phyloP scores from a whole-genome alignment of 37 sponge, comb jelly and placozoan species.

The Eunapius fragilis region DNA sequence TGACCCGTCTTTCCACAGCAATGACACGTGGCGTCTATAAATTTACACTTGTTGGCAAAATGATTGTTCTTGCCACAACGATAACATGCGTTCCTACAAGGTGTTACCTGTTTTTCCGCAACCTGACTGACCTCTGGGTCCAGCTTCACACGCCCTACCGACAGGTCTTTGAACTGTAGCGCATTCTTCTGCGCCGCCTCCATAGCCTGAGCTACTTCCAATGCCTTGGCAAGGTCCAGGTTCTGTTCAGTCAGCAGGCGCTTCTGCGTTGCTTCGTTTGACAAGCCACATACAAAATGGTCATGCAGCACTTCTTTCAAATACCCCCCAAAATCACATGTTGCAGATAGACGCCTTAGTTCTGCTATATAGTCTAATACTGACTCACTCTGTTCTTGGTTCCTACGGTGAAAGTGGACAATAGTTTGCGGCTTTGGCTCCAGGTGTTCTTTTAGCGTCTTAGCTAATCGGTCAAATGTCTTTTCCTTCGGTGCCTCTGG shows the following conservation, averaged over 20 bases:
- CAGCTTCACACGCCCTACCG: not conserved
- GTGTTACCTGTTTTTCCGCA: not conserved
- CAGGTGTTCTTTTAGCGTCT: conserved; percentile 21
- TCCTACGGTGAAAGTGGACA: conserved; percentile 17
- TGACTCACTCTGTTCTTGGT: conserved; percentile 30
- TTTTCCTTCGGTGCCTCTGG: conserved; percentile 26
- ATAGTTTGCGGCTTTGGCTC: conserved; percentile 29
- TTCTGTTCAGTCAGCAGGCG: conserved; percentile 9
- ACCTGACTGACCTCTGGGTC: not conserved
- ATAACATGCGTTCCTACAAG: conserved; percentile 2
- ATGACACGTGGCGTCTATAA: no score
- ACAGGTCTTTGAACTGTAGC: not conserved
- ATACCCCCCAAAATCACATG: conserved; percentile 19
- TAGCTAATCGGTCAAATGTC: not conserved
- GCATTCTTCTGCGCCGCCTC: conserved; percentile 1
- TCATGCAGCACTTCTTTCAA: conserved; percentile 35
- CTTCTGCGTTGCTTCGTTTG: conserved; percentile 13
- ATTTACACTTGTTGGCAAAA: no score
- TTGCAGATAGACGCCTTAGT: conserved; percentile 22
- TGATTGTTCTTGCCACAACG: conserved; percentile 25
- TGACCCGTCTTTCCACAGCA: conserved; percentile 14
- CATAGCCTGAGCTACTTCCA: not conserved
- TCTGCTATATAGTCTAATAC: conserved; percentile 27
- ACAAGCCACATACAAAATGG: conserved; percentile 36
- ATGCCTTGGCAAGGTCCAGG: conserved; percentile 16